phyloP scores from a whole-genome alignment of 2,113 vertebrate genomes.

The Gymnogyps californianus region DNA sequence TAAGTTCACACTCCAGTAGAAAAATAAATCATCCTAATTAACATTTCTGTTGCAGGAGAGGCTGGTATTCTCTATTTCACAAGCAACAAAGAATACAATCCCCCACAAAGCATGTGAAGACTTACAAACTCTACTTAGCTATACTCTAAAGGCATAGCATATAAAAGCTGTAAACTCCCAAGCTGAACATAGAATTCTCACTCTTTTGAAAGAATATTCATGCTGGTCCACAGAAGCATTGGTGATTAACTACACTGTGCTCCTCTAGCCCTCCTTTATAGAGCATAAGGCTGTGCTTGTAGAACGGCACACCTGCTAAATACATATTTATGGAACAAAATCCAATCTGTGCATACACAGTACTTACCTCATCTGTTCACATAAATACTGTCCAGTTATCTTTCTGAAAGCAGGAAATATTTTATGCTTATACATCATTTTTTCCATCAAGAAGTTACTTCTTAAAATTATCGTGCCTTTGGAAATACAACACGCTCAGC shows the following conservation, averaged over 20 bases:
- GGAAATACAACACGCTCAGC: neutral
- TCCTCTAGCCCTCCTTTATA: neutral
- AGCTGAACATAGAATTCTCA: neutral
- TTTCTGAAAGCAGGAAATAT: neutral
- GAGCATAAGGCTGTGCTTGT: neutral
- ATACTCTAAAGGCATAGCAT: neutral
- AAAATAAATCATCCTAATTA: slow-evolving; percentile 12
- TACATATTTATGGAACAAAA: neutral
- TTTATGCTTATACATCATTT: neutral
- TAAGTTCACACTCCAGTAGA: neutral
- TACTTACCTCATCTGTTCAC: neutral
- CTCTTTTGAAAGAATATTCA: neutral
- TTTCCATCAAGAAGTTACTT: neutral
- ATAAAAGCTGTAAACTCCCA: neutral
- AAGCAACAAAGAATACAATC: neutral
- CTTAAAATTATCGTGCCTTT: neutral
- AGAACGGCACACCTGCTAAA: neutral
- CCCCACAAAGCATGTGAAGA: neutral
- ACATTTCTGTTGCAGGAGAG: neutral
- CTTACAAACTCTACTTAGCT: neutral
- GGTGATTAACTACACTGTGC: slow-evolving; percentile 10
- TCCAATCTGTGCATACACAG: neutral
- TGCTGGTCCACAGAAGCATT: neutral
- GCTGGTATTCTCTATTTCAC: neutral
- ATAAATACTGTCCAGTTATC: neutral